Base-by-base conservation (phyloP, 2,888 invertebrate species). In the Malthinus flaveolus region DNA sequence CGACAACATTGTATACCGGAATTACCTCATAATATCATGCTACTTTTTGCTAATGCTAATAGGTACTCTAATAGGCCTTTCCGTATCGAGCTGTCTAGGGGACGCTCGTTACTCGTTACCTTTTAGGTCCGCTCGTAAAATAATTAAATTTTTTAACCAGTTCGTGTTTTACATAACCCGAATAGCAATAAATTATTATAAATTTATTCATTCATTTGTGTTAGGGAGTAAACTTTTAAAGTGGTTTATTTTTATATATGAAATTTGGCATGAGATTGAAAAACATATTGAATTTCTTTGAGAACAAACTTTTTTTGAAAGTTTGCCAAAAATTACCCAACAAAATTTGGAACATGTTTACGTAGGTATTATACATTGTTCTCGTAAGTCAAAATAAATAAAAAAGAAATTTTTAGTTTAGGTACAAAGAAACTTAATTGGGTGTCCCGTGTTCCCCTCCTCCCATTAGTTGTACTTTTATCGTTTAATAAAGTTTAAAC, bases 401-500 rank as follows among this genome's bases (percentile, higher is more conserved):
- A 42, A 15, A 42, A 42, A 42, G 13, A 15, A n/a, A 42, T 42
- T 13, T 42, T 42, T n/a, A 42, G 12, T 42, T 42, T 12, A 13
- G 12, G 39, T 15, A 42, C n/a, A 23, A 13, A 42, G 39, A 12
- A 42, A 42, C 5, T 3, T 42, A 42, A 42, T 42, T 23, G 39
- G 23, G 13, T 23, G 39, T 42, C 39, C 37, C n/a, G n/a, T n/a
- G n/a, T n/a, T n/a, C n/a, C 23, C 23, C 23, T 5, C 5, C 23
- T 5, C 23, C 23, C 23, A 23, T 23, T 23, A 23, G 5, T 23
- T n/a, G n/a, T n/a, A n/a, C n/a, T n/a, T n/a, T n/a, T n/a, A n/a
- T 3, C 23, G 23, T 23, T 23, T 59, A 59, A 59, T 59, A 59
- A 59, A 59, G 33, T 45, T 23, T 59, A 55, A 59, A 59, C 55